These are phyloP conservation scores for Grallaria varia DNA, from an alignment of 2,113 vertebrate species.

Conservation along the genomic window DNA sequence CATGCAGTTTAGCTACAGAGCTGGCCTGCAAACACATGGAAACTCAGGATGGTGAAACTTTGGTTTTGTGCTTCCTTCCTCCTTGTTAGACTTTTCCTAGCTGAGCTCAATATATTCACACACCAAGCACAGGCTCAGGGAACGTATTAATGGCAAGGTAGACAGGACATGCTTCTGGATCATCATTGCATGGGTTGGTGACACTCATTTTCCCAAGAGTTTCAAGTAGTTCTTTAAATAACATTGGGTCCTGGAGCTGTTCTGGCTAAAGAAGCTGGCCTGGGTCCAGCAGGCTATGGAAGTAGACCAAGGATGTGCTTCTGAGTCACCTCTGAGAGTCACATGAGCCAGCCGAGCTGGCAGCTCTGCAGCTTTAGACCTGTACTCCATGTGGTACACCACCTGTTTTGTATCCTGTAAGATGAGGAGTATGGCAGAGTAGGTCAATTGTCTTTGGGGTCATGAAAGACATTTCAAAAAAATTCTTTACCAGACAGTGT, in stretches of 20 bases:
- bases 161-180: background rate
- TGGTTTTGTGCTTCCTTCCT: background rate
- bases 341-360: background rate
- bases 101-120: background rate
- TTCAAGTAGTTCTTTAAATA: background rate
- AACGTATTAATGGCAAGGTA: background rate
- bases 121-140: background rate
- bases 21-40: background rate
- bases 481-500: background rate
- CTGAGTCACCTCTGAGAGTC: background rate
- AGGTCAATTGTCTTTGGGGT: background rate
- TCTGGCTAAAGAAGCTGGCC: background rate
- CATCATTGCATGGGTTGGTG: fast-evolving
- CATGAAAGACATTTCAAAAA: background rate
- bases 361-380: background rate
- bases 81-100: background rate
- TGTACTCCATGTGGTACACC: background rate
- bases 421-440: background rate
- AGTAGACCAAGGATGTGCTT: background rate
- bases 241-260: background rate
- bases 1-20: background rate
- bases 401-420: background rate
- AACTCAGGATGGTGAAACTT: background rate
- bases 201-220: background rate
- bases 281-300: background rate